Base-by-base conservation (phyloP, 2,888 invertebrate species). In the Acronicta psi region DNA sequence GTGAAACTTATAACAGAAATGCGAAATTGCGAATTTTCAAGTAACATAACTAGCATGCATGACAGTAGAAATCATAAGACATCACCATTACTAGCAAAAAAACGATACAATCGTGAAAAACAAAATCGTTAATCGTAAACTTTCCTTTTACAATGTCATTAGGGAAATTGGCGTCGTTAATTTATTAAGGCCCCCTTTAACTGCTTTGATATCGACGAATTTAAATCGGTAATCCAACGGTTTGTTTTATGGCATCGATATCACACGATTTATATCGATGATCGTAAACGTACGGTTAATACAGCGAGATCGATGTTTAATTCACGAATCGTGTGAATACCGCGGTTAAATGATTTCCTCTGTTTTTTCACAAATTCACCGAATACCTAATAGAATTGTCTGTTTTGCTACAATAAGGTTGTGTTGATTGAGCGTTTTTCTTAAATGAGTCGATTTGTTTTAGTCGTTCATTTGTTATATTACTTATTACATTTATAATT, bases 81-180 rank as follows among this genome's bases (percentile, higher is more conserved):
- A 55, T 50, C 31, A 46, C 51, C 40, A 60, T 52, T 56, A 64
- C 52, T 52, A 41, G n/a, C 16, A 20, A 41, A 58, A 44, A 29
- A 75, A 73, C 82, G 72, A 83, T 81, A 82, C 85, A 86, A 84
- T 84, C 81, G 79, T 84, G 84, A 85, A 88, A 79, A 83, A 75
- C 76, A 75, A 82, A 86, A 83, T 79, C 80, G 82, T 84, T 83
- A 85, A 86, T 89, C 90, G 91, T 91, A 88, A 93, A 92, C 85
- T 89, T 92, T 88, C 87, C 92, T 90, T 93, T 93, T 92, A 93
- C 91, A 92, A 83, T 89, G 90, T 93, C 92, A 93, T 94, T 93
- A 93, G 91, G 92, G 88, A 93, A 93, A 94, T 93, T 92, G 91
- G 85, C 81, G 69, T 88, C 91, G 90, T 92, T 93, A 91, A 92